phyloP scores from a whole-genome alignment of 2,113 vertebrate species.

The Lipotes vexillifer region DNA sequence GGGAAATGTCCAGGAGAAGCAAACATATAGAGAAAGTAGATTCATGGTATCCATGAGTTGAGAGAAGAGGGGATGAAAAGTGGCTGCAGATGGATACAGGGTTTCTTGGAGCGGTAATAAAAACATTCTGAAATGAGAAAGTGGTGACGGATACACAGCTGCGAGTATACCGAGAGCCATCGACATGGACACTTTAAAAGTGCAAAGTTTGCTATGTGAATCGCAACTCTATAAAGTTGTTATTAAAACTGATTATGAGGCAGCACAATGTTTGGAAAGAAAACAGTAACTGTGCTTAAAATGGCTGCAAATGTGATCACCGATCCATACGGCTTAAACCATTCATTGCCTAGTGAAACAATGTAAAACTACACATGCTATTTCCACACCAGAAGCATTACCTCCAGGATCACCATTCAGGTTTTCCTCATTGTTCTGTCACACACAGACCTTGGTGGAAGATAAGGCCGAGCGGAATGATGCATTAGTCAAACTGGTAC shows the following conservation, averaged over 20 bases:
- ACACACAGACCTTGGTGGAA: fast-evolving
- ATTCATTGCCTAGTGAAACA: neutral
- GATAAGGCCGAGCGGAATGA: fast-evolving
- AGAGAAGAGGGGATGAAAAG: too few species aligned
- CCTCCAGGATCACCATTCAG: fast-evolving
- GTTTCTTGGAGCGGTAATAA: neutral
- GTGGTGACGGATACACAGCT: fast-evolving
- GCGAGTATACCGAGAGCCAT: too few species aligned
- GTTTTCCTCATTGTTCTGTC: too few species aligned
- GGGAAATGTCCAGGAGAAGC: too few species aligned
- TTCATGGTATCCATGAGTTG: fast-evolving
- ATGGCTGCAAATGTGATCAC: neutral
- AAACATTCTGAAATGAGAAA: neutral
- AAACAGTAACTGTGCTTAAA: neutral
- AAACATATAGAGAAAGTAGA: neutral
- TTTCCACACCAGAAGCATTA: neutral
- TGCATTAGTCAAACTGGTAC: neutral
- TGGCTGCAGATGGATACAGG: neutral
- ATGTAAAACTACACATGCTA: neutral
- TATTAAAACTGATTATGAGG: neutral
- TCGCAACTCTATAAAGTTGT: neutral
- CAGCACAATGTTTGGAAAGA: neutral
- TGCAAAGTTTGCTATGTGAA: fast-evolving
- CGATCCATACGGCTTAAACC: fast-evolving
- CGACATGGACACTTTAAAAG: fast-evolving